phyloP scores from a whole-genome alignment of 2,113 vertebrate species.

The Oreotrochilus melanogaster region DNA sequence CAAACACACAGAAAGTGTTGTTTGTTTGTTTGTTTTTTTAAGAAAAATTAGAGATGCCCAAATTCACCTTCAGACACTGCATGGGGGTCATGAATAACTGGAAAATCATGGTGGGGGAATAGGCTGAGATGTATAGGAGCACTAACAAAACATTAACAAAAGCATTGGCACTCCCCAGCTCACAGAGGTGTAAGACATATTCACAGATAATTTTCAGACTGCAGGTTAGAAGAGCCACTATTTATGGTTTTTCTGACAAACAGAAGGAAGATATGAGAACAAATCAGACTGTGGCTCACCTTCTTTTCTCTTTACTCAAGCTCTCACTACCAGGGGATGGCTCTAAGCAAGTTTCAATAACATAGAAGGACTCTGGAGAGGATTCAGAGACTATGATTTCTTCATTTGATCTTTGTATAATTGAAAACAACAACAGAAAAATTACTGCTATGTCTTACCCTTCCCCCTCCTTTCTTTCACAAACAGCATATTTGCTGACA shows the following conservation, averaged over 20 bases:
- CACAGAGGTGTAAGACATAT: neutral
- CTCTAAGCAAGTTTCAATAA: neutral
- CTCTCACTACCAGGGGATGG: neutral
- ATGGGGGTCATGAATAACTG: neutral
- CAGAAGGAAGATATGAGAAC: neutral
- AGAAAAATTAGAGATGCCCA: neutral
- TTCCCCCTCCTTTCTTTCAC: too few relatives aligned
- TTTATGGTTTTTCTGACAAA: neutral
- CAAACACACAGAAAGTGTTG: neutral
- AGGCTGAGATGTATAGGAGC: neutral
- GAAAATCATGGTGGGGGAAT: fast-evolving
- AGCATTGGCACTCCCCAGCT: neutral
- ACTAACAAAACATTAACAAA: neutral
- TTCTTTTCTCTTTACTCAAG: neutral
- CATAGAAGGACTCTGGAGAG: neutral
- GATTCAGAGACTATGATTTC: neutral
- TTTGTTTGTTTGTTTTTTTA: neutral
- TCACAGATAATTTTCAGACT: neutral
- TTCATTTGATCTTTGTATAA: neutral
- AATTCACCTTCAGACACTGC: neutral
- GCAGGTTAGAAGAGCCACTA: neutral
- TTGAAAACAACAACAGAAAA: neutral
- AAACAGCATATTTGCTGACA: neutral
- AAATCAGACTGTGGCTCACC: neutral
- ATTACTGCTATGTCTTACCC: neutral